Evolutionary conservation across 2,113 vertebrate genomes (phyloP), one percentile per base, ranked within the genome.

Genomic region (Pygoscelis antarcticus): DNA sequence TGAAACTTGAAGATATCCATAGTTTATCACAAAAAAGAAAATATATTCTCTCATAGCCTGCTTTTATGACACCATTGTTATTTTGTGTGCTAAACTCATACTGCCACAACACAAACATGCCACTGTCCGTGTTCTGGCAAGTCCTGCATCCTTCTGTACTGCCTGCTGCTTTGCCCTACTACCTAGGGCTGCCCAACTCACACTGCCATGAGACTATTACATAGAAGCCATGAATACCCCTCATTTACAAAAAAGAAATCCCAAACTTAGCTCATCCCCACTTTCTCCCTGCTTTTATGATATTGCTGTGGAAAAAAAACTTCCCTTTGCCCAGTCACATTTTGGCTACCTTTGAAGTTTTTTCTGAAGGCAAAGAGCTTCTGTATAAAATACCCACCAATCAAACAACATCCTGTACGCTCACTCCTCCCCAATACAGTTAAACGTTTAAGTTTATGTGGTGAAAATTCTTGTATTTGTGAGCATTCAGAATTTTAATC

Each of bases 401-500:
- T 82, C 21, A 74, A 95, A 78, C 83, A 91, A 58, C 64, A 95
- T 40, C 30, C 68, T 62, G 40, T 51, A 55, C 1, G 0, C 68
- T 87, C 78, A 20, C 38, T 47, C 57, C 74, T 95, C 12, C 38
- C 40, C 65, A 76, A 2, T 30, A 72, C 15, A 89, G 69, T 3
- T 89, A 58, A 94, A 87, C 32, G 26, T 83, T 90, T 78, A 71
- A 32, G 51, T 75, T 74, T 77, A 60, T 47, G 15, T 72, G 49
- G 58, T 76, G 44, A 89, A 89, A 87, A 51, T 32, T 88, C 85
- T 49, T 76, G 83, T 19, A 76, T 68, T 89, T 77, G 16, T 80
- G 80, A 84, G 81, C 87, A 93, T 96, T 98, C 91, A 93, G 90
- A 95, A 97, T 94, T 93, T 79, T 96, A 96, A 96, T 93, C 76